phyloP scores from a whole-genome alignment of 2,113 vertebrate species.

The Thermophis baileyi region DNA sequence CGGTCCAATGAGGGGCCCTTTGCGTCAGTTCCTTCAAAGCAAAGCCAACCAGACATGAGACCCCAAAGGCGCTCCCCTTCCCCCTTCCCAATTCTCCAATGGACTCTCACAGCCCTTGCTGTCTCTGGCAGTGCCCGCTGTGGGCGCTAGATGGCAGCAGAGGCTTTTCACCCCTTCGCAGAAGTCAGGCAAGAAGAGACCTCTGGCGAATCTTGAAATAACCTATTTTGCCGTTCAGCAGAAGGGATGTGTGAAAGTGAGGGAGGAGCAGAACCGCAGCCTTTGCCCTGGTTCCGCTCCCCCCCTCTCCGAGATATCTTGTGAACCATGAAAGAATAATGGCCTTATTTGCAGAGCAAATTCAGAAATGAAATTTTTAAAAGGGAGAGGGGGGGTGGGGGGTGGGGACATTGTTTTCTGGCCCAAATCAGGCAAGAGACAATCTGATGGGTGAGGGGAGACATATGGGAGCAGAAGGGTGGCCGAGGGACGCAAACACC shows the following conservation, averaged over 20 bases:
- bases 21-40: constrained; percentile 24
- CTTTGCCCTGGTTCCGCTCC: neutral
- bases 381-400: no score
- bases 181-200: no score
- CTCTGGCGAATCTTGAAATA: neutral
- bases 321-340: accelerated
- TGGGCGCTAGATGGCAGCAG: constrained; percentile 43
- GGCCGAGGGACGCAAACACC: neutral
- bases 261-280: neutral
- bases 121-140: neutral
- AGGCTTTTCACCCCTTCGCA: neutral
- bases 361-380: neutral
- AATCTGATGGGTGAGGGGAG: accelerated
- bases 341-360: neutral
- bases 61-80: neutral
- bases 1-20: constrained; percentile 39
- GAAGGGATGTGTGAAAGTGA: neutral
- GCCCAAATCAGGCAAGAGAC: accelerated
- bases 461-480: neutral
- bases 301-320: accelerated
- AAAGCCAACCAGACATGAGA: constrained; percentile 27
- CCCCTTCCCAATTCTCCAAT: neutral
- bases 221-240: neutral
- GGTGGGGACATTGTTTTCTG: accelerated
- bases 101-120: neutral